Conservation (phyloP, 1,140 invertebrate genomes). For the Limonius californicus region DNA sequence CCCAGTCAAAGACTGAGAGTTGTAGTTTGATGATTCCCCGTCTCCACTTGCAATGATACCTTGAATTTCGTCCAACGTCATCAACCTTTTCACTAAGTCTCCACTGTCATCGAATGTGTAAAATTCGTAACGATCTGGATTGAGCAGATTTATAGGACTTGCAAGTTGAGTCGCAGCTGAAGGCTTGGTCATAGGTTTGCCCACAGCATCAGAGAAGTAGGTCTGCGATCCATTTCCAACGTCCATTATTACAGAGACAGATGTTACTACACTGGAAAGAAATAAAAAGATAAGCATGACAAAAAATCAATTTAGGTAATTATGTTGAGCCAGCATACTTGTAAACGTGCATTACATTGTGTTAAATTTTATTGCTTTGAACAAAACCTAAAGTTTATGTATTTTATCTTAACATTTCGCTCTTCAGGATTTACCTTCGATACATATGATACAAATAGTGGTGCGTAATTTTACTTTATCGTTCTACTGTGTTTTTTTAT, state of each 20-base stretch:
- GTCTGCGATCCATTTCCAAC: conserved; percentile 53
- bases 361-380: no score
- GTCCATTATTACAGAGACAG: conserved; percentile 59
- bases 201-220: conserved; percentile 58
- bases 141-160: conserved; percentile 70
- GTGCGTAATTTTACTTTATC: no score
- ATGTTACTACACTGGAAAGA: conserved; percentile 55
- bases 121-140: conserved; percentile 78
- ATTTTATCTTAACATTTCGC: no score
- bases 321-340: no score
- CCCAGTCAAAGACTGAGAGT: conserved; percentile 31
- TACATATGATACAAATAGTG: no score
- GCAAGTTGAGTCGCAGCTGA: conserved; percentile 54
- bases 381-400: no score
- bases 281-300: not conserved
- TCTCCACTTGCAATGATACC: conserved; percentile 75
- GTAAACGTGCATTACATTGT: no score
- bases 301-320: no score
- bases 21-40: conserved; percentile 51
- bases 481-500: no score
- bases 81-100: conserved; percentile 72
- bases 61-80: conserved; percentile 79
- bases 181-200: conserved; percentile 57
- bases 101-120: conserved; percentile 79
- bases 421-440: no score